phyloP scores from a whole-genome alignment of 2,113 vertebrate genomes.

The Tricholaema leucomelas region DNA sequence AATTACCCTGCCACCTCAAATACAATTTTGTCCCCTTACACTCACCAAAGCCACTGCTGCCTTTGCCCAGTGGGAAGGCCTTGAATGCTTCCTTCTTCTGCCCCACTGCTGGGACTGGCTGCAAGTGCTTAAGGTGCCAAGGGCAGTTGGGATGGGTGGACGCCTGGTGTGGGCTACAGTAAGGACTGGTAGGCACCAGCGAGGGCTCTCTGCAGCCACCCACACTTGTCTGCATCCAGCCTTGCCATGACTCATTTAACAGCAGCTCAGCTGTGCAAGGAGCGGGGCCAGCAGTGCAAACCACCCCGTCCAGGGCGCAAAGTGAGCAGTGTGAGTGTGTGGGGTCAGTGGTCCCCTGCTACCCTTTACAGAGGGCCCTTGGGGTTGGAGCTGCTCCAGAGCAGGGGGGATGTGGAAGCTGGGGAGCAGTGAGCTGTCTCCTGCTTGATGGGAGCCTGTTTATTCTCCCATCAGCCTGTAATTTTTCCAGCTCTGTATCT shows the following conservation, averaged over 20 bases:
- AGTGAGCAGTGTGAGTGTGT: neutral
- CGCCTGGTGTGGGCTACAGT: neutral
- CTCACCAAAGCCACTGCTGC: slow-evolving; percentile 26
- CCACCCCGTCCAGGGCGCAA: neutral
- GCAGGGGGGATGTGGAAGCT: neutral
- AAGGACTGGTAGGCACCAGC: rapidly evolving
- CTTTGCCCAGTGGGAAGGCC: slow-evolving; percentile 60
- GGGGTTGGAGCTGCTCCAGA: neutral
- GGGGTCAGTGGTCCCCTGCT: neutral
- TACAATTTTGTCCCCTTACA: slow-evolving; percentile 53
- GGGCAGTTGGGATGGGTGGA: neutral
- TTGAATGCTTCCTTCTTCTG: neutral
- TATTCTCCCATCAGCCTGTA: slow-evolving; percentile 43
- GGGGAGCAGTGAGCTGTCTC: neutral
- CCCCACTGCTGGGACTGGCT: neutral
- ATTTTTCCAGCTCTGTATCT: slow-evolving; percentile 44
- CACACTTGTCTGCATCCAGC: neutral
- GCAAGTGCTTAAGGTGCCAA: slow-evolving; percentile 31
- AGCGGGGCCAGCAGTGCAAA: neutral
- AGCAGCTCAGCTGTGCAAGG: neutral
- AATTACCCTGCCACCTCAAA: neutral
- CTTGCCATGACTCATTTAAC: neutral
- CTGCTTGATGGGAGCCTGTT: neutral
- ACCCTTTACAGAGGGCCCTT: neutral
- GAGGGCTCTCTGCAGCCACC: neutral